A percentile compares a stretch with the other conserved stretches of the same genome.
These are phyloP conservation scores for Proteles cristata DNA, from an alignment of 2,113 vertebrate species.

Conservation along the genomic window DNA sequence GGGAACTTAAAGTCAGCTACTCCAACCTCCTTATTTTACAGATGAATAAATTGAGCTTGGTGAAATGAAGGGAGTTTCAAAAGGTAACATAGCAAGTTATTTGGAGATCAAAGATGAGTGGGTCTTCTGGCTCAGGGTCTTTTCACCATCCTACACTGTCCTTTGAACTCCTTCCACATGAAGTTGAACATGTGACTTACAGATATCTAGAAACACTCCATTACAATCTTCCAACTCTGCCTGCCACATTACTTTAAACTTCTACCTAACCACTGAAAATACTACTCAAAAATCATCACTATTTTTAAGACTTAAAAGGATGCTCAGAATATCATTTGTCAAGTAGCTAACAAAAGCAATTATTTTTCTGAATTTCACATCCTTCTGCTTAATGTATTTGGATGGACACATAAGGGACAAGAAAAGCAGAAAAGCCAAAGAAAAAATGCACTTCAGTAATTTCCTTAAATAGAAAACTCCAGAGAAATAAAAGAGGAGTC, in stretches of 20 bases:
- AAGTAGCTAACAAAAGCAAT: neutral
- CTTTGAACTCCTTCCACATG: neutral
- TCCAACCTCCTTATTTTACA: conserved; percentile 18
- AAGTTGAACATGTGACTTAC: neutral
- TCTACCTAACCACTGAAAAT: neutral
- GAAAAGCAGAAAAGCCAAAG: neutral
- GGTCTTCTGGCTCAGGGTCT: neutral
- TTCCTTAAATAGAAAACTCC: neutral
- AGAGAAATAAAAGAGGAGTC: neutral
- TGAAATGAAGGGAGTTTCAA: neutral
- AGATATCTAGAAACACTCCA: neutral
- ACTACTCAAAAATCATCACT: neutral
- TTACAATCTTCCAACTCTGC: neutral
- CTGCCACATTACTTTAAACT: neutral
- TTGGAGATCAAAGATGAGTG: neutral
- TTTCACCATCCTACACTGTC: neutral
- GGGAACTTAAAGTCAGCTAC: neutral
- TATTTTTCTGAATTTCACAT: neutral
- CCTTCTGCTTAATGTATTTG: neutral
- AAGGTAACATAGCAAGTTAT: neutral
- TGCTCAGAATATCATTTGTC: neutral
- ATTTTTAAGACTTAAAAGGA: neutral
- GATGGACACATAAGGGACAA: neutral
- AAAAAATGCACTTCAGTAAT: neutral
- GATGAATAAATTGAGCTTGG: neutral